Conservation (phyloP, 2,888 invertebrate species). For the Odontomyia ornata region DNA sequence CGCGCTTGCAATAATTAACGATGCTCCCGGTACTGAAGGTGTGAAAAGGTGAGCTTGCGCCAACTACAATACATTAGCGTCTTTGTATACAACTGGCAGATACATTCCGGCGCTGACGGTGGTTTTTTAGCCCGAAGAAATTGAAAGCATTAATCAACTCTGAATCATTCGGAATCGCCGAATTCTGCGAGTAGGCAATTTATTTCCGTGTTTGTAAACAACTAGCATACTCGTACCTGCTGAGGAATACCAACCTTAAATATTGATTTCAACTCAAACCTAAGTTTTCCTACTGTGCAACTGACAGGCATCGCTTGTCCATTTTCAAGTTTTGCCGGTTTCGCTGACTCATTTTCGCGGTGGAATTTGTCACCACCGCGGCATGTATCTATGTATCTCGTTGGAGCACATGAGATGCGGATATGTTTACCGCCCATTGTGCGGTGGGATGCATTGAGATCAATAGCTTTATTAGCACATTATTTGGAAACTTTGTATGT, state of each 20-base stretch:
- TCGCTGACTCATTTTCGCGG: slow-evolving; percentile 15
- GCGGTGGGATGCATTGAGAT: neutral
- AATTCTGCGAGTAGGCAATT: neutral
- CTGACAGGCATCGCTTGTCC: neutral
- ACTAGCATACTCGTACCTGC: neutral
- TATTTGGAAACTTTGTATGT: slow-evolving; percentile 27
- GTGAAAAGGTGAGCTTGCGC: slow-evolving; percentile 12
- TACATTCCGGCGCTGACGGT: no score
- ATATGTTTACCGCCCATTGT: slow-evolving; percentile 14
- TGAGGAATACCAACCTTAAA: neutral
- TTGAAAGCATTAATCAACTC: slow-evolving; percentile 24
- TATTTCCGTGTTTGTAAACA: slow-evolving; percentile 23
- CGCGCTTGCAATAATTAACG: neutral
- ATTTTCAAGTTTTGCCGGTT: neutral
- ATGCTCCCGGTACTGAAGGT: slow-evolving; percentile 24
- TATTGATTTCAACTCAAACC: slow-evolving; percentile 3
- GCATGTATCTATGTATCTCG: neutral
- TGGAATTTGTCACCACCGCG: neutral
- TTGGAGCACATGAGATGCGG: neutral
- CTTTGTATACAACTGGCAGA: neutral
- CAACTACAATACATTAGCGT: neutral
- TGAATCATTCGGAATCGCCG: neutral
- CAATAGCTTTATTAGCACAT: slow-evolving; percentile 14
- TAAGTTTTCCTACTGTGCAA: neutral
- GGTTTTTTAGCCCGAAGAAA: no score